A percentile compares a stretch with the other conserved stretches of the same genome.
Conservation (phyloP, 2,113 vertebrate species). For the Anguilla japonica region DNA sequence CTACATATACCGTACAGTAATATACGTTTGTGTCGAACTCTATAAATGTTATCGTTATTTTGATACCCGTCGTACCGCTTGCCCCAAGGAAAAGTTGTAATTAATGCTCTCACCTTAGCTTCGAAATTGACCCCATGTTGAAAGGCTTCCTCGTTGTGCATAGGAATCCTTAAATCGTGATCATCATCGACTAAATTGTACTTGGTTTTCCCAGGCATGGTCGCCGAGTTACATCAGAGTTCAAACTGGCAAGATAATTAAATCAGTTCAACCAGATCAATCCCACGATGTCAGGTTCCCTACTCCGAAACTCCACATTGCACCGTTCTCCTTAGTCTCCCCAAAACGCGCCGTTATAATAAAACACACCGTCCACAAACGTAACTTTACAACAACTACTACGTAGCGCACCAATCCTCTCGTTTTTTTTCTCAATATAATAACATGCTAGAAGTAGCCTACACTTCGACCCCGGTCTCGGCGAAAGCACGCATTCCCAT, state of each 20-base stretch:
- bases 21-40: no score
- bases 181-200: conserved; percentile 92
- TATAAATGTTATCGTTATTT: background rate
- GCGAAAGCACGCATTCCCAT: background rate
- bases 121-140: conserved; percentile 91
- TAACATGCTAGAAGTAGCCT: background rate
- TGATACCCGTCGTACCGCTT: background rate
- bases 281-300: background rate
- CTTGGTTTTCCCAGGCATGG: conserved; percentile 90
- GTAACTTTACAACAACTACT: conserved; percentile 20
- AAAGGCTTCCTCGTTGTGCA: conserved; percentile 93
- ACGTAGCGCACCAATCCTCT: background rate
- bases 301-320: conserved; percentile 11
- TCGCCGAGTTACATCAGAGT: conserved; percentile 33
- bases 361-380: background rate
- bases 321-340: background rate
- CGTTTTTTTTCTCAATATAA: background rate
- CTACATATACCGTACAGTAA: background rate
- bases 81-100: background rate
- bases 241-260: background rate
- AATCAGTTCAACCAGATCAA: background rate
- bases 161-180: conserved; percentile 85
- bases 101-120: conserved; percentile 80
- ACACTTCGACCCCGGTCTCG: background rate
- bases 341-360: background rate